These are phyloP conservation scores for Brotogeris chrysoptera DNA, from an alignment of 2,797 vertebrate genomes.

Conservation along the genomic window DNA sequence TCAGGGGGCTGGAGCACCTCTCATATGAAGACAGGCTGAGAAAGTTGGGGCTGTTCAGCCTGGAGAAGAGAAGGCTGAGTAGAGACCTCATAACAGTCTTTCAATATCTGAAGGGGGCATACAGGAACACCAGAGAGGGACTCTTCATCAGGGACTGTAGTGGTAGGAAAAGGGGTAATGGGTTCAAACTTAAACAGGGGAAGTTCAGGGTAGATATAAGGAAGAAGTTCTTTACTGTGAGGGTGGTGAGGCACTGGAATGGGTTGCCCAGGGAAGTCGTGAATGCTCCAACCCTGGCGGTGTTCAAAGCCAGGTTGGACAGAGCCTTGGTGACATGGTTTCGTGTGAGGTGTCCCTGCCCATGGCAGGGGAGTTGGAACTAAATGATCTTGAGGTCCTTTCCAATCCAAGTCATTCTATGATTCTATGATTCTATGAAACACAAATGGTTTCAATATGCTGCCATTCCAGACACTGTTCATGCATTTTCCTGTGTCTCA, in stretches of 20 bases:
- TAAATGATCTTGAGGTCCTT: neutral
- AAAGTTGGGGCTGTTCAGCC: too few relatives aligned
- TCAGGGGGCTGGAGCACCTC: too few relatives aligned
- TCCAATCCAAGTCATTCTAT: neutral
- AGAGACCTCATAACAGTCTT: too few relatives aligned
- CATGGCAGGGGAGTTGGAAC: neutral
- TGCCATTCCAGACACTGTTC: neutral
- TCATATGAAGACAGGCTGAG: too few relatives aligned
- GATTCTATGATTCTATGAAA: neutral
- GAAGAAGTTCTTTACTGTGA: too few relatives aligned
- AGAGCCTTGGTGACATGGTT: neutral
- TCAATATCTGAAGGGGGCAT: too few relatives aligned
- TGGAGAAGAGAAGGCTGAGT: too few relatives aligned
- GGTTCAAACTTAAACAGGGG: too few relatives aligned
- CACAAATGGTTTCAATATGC: neutral
- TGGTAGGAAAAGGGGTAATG: too few relatives aligned
- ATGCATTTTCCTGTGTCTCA: neutral
- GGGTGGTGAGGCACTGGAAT: neutral
- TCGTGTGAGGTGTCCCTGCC: neutral
- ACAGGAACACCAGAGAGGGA: too few relatives aligned
- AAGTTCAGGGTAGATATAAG: too few relatives aligned
- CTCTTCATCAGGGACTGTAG: too few relatives aligned
- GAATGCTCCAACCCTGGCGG: neutral
- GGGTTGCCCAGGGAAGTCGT: neutral
- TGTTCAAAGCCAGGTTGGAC: neutral